Evolutionary conservation across 2,113 vertebrate genomes (phyloP).

Genomic region (Pterocles orientalis): DNA sequence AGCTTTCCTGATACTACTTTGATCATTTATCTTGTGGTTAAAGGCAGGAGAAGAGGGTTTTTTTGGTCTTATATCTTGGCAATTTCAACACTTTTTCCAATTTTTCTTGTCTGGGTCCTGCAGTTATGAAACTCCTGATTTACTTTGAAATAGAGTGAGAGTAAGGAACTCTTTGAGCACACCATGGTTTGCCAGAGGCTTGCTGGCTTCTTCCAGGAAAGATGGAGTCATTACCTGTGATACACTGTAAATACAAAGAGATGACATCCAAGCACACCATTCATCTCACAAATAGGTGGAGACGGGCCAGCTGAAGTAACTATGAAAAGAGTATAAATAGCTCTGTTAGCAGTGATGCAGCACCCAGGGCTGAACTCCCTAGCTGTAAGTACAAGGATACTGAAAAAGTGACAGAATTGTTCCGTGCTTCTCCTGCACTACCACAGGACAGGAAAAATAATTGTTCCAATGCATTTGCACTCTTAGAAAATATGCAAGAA

Average conservation of each 20-base stretch:
- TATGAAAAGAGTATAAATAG: neutral
- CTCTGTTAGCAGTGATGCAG: neutral
- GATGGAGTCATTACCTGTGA: neutral
- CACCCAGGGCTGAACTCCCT: neutral
- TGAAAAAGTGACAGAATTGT: neutral
- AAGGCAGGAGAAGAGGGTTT: neutral
- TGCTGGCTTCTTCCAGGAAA: neutral
- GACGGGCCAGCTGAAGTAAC: neutral
- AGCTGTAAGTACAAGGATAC: neutral
- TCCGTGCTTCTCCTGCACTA: neutral
- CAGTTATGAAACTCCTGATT: neutral
- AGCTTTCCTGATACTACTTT: neutral
- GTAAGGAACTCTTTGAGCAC: neutral
- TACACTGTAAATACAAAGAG: neutral
- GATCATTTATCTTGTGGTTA: neutral
- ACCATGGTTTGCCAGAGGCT: neutral
- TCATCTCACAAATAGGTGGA: neutral
- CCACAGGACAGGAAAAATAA: neutral
- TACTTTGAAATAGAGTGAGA: neutral
- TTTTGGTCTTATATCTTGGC: neutral
- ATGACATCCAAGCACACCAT: neutral
- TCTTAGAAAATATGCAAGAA: neutral
- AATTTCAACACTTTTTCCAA: neutral
- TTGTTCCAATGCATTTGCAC: neutral
- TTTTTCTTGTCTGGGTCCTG: neutral